Conservation (phyloP, 1,140 invertebrate species). For the Forficula auricularia region DNA sequence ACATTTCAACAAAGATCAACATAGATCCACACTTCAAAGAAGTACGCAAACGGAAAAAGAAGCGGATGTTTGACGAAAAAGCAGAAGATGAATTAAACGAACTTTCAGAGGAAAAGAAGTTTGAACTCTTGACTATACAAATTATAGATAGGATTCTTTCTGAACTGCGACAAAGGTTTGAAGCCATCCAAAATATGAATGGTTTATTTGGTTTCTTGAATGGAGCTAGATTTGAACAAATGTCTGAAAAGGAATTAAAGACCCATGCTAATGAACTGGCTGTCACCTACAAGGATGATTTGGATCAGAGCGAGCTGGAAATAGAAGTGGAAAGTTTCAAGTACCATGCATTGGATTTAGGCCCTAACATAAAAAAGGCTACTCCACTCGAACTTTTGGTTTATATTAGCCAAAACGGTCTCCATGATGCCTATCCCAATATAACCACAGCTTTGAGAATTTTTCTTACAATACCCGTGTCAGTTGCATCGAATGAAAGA, state of each 20-base stretch:
- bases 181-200: conserved; percentile 4
- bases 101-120: conserved; percentile 5
- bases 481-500: conserved; percentile 18
- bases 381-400: conserved; percentile 3
- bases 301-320: not conserved
- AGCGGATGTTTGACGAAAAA: conserved; percentile 4
- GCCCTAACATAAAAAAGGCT: too few species aligned
- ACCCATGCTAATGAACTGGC: conserved; percentile 3
- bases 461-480: conserved; percentile 15
- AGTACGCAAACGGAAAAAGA: conserved; percentile 1
- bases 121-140: conserved; percentile 2
- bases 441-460: conserved; percentile 6
- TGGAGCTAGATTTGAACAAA: conserved; percentile 1
- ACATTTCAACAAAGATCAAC: conserved; percentile 3
- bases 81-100: conserved; percentile 2
- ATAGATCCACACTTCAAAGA: conserved; percentile 5
- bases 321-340: conserved; percentile 5
- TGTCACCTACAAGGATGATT: conserved; percentile 3
- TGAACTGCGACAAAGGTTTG: conserved; percentile 4
- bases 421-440: conserved; percentile 9
- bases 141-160: not conserved
- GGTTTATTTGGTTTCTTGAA: conserved; percentile 7
- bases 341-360: conserved; percentile 4
- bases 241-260: conserved; percentile 5
- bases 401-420: conserved; percentile 7